phyloP scores from a whole-genome alignment of 2,797 vertebrate species.

The Graptemys geographica region DNA sequence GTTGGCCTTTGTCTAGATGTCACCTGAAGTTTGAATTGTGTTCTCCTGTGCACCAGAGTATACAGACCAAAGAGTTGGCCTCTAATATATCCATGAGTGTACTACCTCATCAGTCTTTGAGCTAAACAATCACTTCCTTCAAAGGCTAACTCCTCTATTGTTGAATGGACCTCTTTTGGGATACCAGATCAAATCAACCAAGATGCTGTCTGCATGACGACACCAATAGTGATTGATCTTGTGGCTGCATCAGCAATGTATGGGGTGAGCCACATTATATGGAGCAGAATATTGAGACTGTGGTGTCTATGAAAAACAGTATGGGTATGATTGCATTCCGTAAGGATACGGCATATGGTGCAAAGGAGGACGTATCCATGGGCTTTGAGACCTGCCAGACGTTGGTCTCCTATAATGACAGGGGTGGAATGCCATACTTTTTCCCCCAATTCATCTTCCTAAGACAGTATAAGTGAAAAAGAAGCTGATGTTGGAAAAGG shows the following conservation, averaged over 20 bases:
- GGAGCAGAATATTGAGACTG: not conserved
- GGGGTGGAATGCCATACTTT: not conserved
- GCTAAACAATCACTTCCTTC: not conserved
- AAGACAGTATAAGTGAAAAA: too few species aligned
- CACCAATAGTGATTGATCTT: not conserved
- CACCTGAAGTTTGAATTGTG: too few species aligned
- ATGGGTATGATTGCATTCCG: not conserved
- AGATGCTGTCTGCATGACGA: not conserved
- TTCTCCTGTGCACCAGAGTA: too few species aligned
- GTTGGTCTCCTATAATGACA: not conserved
- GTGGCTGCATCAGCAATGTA: not conserved
- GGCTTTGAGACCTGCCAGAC: not conserved
- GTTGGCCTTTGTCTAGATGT: too few species aligned
- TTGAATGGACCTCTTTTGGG: too few species aligned
- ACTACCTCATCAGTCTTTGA: not conserved
- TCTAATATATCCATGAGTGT: not conserved
- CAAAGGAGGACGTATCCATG: not conserved
- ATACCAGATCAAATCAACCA: too few species aligned
- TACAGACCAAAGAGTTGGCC: too few species aligned
- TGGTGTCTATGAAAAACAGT: not conserved
- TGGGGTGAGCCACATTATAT: accelerated
- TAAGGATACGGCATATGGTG: not conserved
- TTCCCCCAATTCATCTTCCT: not conserved
- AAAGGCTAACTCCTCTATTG: not conserved
- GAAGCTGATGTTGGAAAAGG: not conserved